Conservation (phyloP, 2,113 vertebrate genomes). For the Isichthys henryi region DNA sequence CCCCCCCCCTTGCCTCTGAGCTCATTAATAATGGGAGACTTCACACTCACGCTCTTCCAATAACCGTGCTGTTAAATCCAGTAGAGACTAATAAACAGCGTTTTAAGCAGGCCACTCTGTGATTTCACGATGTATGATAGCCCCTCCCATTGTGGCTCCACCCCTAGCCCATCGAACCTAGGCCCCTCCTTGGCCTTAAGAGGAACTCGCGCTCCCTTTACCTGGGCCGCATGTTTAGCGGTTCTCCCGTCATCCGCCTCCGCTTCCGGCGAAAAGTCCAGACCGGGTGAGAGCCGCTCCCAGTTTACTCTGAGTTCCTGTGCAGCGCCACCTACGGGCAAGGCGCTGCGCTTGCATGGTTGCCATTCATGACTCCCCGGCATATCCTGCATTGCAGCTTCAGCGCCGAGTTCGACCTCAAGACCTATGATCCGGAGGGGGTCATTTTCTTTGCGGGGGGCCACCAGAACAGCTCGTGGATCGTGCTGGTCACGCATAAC, state of each 20-base stretch:
- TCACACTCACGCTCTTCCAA: not conserved
- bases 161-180: slow-evolving; percentile 71
- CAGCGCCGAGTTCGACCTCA: slow-evolving; percentile 90
- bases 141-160: not conserved
- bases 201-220: slow-evolving; percentile 85
- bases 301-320: not conserved
- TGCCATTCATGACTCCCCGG: too few species aligned
- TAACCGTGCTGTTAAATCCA: not conserved
- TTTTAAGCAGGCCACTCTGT: not conserved
- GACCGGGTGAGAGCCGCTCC: slow-evolving; percentile 68
- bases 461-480: slow-evolving; percentile 81
- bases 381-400: slow-evolving; percentile 43
- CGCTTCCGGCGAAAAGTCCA: slow-evolving; percentile 80
- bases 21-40: not conserved
- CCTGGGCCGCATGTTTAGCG: slow-evolving; percentile 89
- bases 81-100: not conserved
- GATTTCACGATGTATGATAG: not conserved
- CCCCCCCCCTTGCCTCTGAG: not conserved
- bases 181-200: slow-evolving; percentile 64
- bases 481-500: slow-evolving; percentile 77
- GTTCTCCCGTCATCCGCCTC: slow-evolving; percentile 77
- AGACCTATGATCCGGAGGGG: slow-evolving; percentile 87
- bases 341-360: not conserved
- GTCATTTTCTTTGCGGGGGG: slow-evolving; percentile 93
- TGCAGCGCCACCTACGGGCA: not conserved